Percentiles rank a stretch among this genome's conserved stretches.
Evolutionary conservation across 2,113 vertebrate species (phyloP).

Genomic region (Psittacus erithacus): DNA sequence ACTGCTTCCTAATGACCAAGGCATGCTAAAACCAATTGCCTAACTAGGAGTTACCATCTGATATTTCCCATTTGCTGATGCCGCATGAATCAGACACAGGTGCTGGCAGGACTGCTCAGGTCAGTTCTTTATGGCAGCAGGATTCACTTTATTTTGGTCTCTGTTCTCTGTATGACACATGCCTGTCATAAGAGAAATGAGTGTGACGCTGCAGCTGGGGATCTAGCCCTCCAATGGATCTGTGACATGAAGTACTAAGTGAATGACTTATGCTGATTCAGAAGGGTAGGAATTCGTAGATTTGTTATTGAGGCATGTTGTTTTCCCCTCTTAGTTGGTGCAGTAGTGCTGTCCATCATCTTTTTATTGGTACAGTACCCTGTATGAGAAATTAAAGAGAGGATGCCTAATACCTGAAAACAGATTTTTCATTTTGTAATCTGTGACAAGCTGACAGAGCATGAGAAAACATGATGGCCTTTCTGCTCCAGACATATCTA

Average conservation of each 20-base stretch:
- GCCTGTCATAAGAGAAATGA: fast-evolving
- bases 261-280: neutral
- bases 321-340: neutral
- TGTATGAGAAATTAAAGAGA: neutral
- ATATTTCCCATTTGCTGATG: neutral
- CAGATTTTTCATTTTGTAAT: slow-evolving; percentile 5
- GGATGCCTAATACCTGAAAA: neutral
- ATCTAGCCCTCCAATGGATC: neutral
- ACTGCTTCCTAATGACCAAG: neutral
- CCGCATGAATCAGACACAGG: fast-evolving
- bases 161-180: fast-evolving
- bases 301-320: fast-evolving
- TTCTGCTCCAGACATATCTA: neutral
- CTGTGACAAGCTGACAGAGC: slow-evolving; percentile 22
- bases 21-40: neutral
- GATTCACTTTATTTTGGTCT: neutral
- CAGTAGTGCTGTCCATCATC: neutral
- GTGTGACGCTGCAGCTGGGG: neutral
- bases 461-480: neutral
- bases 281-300: neutral
- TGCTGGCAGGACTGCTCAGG: neutral
- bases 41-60: neutral
- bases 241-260: fast-evolving
- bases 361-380: neutral
- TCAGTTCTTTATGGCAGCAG: neutral